phyloP scores from a whole-genome alignment of 2,113 vertebrate genomes.

The Pseudopodoces humilis region DNA sequence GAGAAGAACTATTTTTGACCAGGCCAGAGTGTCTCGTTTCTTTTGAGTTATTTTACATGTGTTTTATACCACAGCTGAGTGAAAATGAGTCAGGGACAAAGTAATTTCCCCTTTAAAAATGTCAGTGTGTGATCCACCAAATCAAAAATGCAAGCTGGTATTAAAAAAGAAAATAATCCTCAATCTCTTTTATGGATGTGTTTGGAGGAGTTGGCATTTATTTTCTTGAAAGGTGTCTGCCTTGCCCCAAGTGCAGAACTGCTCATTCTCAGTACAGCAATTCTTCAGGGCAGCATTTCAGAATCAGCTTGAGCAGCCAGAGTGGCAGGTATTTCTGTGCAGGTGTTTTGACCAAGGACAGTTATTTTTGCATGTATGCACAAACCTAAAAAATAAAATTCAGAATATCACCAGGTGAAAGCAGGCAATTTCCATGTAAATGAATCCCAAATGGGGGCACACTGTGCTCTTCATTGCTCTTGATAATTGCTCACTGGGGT shows the following conservation, averaged over 20 bases:
- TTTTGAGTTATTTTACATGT: background rate
- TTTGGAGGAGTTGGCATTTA: background rate
- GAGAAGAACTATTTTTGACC: background rate
- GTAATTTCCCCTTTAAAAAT: background rate
- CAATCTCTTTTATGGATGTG: background rate
- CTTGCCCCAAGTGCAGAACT: background rate
- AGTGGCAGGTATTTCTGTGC: background rate
- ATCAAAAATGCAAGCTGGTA: background rate
- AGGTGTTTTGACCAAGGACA: conserved; percentile 39
- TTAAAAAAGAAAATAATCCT: background rate
- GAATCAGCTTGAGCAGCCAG: background rate
- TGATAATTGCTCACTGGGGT: conserved; percentile 23
- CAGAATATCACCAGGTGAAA: conserved; percentile 43
- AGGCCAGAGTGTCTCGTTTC: background rate
- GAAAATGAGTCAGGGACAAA: background rate
- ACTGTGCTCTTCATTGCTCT: conserved; percentile 30
- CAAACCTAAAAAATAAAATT: conserved; percentile 22
- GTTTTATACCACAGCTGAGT: background rate
- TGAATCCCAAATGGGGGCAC: background rate
- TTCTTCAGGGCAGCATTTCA: background rate
- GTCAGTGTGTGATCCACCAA: background rate
- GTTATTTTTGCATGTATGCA: conserved; percentile 17
- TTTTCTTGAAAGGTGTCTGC: background rate
- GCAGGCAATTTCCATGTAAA: conserved; percentile 64
- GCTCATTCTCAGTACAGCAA: background rate